phyloP scores from a whole-genome alignment of 2,888 invertebrate genomes.

The Resseliella maxima region DNA sequence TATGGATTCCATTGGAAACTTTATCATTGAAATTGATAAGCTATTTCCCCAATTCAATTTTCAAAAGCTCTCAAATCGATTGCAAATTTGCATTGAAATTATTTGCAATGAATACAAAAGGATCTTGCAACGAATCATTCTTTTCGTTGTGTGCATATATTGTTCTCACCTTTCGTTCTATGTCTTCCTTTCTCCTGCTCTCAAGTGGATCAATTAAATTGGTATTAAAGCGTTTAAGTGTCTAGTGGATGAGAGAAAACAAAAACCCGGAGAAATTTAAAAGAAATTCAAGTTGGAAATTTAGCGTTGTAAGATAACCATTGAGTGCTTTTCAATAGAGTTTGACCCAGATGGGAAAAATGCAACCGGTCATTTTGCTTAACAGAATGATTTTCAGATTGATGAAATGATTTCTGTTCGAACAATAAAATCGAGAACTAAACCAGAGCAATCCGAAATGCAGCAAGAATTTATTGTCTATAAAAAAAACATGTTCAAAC shows the following conservation, averaged over 20 bases:
- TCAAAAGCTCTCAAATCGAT: not conserved
- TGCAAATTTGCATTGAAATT: not conserved
- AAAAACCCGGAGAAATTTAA: not conserved
- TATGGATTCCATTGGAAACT: conserved; percentile 8
- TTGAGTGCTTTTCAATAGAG: no score
- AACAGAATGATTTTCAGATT: no score
- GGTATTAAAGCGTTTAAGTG: not conserved
- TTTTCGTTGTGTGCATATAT: not conserved
- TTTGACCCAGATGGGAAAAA: no score
- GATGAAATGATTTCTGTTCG: no score
- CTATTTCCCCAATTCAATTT: conserved; percentile 47
- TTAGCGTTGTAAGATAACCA: no score
- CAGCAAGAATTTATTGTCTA: no score
- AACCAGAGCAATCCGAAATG: no score
- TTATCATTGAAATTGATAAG: conserved; percentile 47
- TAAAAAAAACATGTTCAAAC: no score
- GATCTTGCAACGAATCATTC: not conserved
- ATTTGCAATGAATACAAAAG: not conserved
- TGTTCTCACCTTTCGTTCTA: not conserved
- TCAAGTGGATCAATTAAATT: conserved; percentile 41
- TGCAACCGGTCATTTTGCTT: no score
- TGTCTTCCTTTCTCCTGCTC: not conserved
- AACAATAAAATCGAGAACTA: no score
- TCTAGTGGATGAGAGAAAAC: not conserved
- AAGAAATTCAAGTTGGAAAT: no score